phyloP scores from a whole-genome alignment of 1,140 invertebrate species.

The Euwallacea similis region DNA sequence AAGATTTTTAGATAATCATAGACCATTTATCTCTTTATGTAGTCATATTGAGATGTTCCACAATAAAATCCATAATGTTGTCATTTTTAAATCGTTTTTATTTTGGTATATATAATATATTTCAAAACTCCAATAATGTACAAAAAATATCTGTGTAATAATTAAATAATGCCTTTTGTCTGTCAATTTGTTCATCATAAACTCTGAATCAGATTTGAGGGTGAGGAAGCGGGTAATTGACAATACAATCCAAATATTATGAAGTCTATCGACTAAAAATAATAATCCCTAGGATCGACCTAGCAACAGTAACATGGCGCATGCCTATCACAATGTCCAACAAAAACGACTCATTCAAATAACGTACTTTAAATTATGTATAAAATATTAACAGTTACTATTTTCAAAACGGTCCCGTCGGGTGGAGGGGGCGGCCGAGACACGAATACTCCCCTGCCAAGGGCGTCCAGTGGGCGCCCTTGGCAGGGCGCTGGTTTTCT shows the following conservation, averaged over 20 bases:
- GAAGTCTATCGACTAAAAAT: conserved; percentile 53
- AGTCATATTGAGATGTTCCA: too few relatives aligned
- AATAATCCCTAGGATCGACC: conserved; percentile 53
- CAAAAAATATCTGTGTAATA: conserved; percentile 59
- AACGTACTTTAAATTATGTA: conserved; percentile 57
- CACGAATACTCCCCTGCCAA: too few relatives aligned
- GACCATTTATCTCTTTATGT: too few relatives aligned
- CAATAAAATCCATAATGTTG: neutral
- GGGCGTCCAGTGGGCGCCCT: too few relatives aligned
- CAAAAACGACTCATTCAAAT: conserved; percentile 54
- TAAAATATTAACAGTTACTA: conserved; percentile 57
- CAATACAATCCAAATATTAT: conserved; percentile 53
- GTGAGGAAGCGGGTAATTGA: conserved; percentile 50
- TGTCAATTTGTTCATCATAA: conserved; percentile 53
- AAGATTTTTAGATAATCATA: too few relatives aligned
- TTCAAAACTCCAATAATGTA: conserved; percentile 60
- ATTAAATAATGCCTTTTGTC: conserved; percentile 58
- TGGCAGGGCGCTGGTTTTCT: conserved; percentile 3
- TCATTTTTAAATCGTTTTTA: conserved; percentile 38
- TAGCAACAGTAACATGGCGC: conserved; percentile 55
- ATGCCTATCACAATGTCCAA: conserved; percentile 56
- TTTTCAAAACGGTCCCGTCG: conserved; percentile 51
- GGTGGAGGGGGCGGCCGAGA: conserved; percentile 45
- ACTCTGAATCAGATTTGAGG: conserved; percentile 46
- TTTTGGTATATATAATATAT: conserved; percentile 54